phyloP scores from a whole-genome alignment of 2,888 invertebrate species.

The Agrochola litura region DNA sequence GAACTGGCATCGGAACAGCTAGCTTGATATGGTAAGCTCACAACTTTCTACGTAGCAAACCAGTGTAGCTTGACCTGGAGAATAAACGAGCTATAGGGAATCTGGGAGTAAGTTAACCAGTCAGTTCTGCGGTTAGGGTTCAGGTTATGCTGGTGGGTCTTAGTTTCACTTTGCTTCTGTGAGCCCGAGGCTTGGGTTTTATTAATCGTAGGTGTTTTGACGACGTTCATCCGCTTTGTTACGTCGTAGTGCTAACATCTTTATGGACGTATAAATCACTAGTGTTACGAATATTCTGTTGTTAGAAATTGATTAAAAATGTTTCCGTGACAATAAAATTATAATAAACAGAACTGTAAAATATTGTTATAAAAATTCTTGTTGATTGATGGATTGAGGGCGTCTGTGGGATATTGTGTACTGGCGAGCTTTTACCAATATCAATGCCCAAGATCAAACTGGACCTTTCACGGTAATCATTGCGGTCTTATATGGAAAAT shows the following conservation, averaged over 20 bases:
- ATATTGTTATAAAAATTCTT: conserved; percentile 28
- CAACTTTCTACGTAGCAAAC: conserved; percentile 81
- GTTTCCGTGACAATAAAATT: conserved; percentile 49
- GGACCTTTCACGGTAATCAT: conserved; percentile 20
- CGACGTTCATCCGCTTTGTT: conserved; percentile 74
- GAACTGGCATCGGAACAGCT: conserved; percentile 71
- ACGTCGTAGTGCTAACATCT: conserved; percentile 73
- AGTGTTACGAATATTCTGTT: conserved; percentile 62
- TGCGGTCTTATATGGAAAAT: conserved; percentile 39
- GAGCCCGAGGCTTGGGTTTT: conserved; percentile 80
- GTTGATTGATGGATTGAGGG: conserved; percentile 41
- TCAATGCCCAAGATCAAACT: conserved; percentile 8
- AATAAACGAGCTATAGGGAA: conserved; percentile 56
- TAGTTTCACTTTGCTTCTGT: conserved; percentile 85
- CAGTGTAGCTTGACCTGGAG: conserved; percentile 72
- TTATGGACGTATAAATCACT: conserved; percentile 72
- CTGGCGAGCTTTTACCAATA: conserved; percentile 1
- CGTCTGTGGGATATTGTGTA: conserved; percentile 7
- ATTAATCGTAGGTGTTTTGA: conserved; percentile 79
- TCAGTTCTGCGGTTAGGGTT: conserved; percentile 62
- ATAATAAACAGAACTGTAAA: conserved; percentile 40
- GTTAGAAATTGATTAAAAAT: conserved; percentile 61
- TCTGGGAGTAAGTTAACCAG: conserved; percentile 10
- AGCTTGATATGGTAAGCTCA: conserved; percentile 82
- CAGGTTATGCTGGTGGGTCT: conserved; percentile 69